A percentile compares a stretch with the other conserved stretches of the same genome.
phyloP scores from a whole-genome alignment of 2,113 vertebrate genomes.

The Perognathus longimembris region DNA sequence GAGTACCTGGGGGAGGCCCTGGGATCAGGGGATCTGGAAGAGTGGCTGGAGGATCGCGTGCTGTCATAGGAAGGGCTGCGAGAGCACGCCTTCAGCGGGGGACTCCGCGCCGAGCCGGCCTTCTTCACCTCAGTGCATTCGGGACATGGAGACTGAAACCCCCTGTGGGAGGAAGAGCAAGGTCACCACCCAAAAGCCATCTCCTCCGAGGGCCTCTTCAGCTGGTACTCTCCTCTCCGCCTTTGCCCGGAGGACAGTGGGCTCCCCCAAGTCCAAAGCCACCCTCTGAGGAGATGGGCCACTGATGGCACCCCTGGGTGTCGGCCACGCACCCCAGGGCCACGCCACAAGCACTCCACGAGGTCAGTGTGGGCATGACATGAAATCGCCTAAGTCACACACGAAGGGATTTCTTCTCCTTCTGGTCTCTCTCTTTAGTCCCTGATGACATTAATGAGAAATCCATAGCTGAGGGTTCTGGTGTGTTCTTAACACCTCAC shows the following conservation, averaged over 20 bases:
- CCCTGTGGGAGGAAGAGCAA: slow-evolving; percentile 81
- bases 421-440: neutral
- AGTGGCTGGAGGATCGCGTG: slow-evolving; percentile 85
- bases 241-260: neutral
- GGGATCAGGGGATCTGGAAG: slow-evolving; percentile 87
- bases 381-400: neutral
- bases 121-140: slow-evolving; percentile 84
- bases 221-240: rapidly evolving
- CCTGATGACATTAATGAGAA: neutral
- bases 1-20: slow-evolving; percentile 88
- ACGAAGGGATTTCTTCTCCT: neutral
- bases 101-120: slow-evolving; percentile 78
- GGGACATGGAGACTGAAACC: slow-evolving; percentile 85
- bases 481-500: neutral
- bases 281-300: neutral
- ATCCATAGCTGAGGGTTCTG: neutral
- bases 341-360: neutral
- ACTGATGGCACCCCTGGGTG: neutral
- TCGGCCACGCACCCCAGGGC: no score
- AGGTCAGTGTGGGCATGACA: neutral
- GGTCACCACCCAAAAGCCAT: neutral
- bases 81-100: slow-evolving; percentile 78
- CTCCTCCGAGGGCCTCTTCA: neutral
- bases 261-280: neutral
- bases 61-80: slow-evolving; percentile 86